Evolutionary conservation across 2,888 invertebrate genomes (phyloP).

Genomic region (Sphaerophoria taeniata): DNA sequence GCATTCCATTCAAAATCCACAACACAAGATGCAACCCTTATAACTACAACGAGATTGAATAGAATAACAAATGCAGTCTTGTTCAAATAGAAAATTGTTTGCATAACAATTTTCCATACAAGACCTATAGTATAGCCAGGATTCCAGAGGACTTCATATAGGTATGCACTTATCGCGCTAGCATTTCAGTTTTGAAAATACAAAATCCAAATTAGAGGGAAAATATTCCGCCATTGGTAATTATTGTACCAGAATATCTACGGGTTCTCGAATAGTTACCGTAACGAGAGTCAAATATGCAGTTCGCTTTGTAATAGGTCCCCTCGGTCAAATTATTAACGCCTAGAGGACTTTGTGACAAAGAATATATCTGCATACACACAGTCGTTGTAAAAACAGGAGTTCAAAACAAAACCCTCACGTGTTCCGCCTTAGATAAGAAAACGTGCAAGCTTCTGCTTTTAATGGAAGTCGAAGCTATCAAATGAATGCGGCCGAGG

Average conservation of each 20-base stretch:
- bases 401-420: constrained; percentile 37
- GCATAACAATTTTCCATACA: constrained; percentile 21
- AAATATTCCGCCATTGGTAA: constrained; percentile 24
- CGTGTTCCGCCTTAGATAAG: constrained; percentile 65
- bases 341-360: constrained; percentile 59
- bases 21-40: not conserved
- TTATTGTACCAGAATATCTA: constrained; percentile 12
- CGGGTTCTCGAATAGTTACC: not conserved
- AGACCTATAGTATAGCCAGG: too few relatives aligned
- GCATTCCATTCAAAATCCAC: not conserved
- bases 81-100: constrained; percentile 38
- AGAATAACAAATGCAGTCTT: constrained; percentile 42
- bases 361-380: constrained; percentile 38
- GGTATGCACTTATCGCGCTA: not conserved
- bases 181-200: constrained; percentile 3
- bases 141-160: not conserved
- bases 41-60: constrained; percentile 36
- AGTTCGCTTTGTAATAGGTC: constrained; percentile 55
- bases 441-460: constrained; percentile 58
- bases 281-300: constrained; percentile 49
- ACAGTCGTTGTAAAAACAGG: too few relatives aligned
- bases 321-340: constrained; percentile 67
- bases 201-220: constrained; percentile 53
- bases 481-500: too few relatives aligned
- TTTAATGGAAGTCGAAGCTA: not conserved